Evolutionary conservation across 37 sponge, comb jelly and placozoan species (phyloP).

Genomic region (Cladorhizidae sp.): DNA sequence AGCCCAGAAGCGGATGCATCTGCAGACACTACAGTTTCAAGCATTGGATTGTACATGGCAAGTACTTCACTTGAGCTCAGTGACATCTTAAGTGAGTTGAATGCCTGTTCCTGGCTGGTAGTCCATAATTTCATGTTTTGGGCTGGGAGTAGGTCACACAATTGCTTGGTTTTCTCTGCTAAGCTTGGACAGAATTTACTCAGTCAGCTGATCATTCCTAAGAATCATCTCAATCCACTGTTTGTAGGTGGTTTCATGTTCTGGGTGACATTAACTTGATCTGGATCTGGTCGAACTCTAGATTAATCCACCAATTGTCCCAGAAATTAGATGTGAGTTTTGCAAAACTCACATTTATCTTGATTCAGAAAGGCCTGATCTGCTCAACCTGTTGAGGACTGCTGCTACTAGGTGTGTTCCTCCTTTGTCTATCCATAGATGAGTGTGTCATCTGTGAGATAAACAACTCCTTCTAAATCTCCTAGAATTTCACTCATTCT

Average conservation of each 20-base stretch:
- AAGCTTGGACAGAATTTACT: too few relatives aligned
- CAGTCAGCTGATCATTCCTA: conserved; percentile 60
- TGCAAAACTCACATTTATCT: conserved; percentile 46
- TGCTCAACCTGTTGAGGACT: too few relatives aligned
- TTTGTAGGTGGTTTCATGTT: conserved; percentile 27
- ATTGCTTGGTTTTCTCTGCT: conserved; percentile 27
- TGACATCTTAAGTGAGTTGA: conserved; percentile 20
- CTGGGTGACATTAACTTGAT: conserved; percentile 22
- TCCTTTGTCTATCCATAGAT: conserved; percentile 15
- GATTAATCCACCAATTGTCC: conserved; percentile 40
- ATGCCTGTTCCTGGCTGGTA: conserved; percentile 27
- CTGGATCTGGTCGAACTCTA: conserved; percentile 45
- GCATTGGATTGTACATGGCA: conserved; percentile 30
- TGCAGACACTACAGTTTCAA: conserved; percentile 23
- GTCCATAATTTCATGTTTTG: conserved; percentile 46
- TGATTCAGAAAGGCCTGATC: conserved; percentile 24
- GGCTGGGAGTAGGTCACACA: conserved; percentile 26
- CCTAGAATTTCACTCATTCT: too few relatives aligned
- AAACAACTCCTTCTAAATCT: conserved; percentile 43
- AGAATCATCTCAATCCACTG: too few relatives aligned
- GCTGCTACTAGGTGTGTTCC: conserved; percentile 44
- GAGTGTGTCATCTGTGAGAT: too few relatives aligned
- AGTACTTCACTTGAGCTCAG: conserved; percentile 22
- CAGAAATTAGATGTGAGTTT: conserved; percentile 27
- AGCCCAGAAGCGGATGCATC: conserved; percentile 41